Evolutionary conservation across 2,888 invertebrate species (phyloP).

Genomic region (Isoperla grammatica): DNA sequence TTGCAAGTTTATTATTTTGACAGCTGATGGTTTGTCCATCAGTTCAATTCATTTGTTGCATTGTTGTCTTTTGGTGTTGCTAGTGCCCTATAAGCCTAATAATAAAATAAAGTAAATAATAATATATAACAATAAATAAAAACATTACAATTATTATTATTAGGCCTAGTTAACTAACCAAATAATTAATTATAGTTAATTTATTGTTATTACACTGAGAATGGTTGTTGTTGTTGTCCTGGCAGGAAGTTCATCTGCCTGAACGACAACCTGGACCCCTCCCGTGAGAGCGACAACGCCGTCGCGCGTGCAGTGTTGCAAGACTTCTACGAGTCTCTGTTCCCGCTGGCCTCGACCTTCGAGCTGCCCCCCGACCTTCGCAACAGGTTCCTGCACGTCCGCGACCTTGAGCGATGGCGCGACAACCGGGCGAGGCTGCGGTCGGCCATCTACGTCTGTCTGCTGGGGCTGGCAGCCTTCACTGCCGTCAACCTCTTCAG

Average conservation of each 20-base stretch:
- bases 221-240: conserved; percentile 31
- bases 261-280: conserved; percentile 69
- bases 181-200: background rate
- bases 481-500: conserved; percentile 35
- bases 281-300: conserved; percentile 51
- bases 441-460: conserved; percentile 32
- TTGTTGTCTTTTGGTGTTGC: too few relatives aligned
- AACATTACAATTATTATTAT: background rate
- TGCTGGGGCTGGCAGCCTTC: conserved; percentile 34
- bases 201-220: background rate
- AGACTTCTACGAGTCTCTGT: conserved; percentile 69
- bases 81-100: too few relatives aligned
- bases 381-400: conserved; percentile 59
- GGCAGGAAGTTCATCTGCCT: conserved; percentile 73
- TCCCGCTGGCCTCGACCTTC: conserved; percentile 64
- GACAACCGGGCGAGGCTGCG: conserved; percentile 36
- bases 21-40: too few relatives aligned
- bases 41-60: too few relatives aligned
- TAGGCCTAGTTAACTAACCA: background rate
- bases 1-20: too few relatives aligned
- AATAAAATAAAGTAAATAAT: background rate
- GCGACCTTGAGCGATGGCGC: conserved; percentile 53
- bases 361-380: conserved; percentile 63
- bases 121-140: background rate
- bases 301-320: conserved; percentile 61